Evolutionary conservation across 2,113 vertebrate species (phyloP), one percentile per base, ranked within the genome.

Genomic region (Gasterosteus nipponicus): DNA sequence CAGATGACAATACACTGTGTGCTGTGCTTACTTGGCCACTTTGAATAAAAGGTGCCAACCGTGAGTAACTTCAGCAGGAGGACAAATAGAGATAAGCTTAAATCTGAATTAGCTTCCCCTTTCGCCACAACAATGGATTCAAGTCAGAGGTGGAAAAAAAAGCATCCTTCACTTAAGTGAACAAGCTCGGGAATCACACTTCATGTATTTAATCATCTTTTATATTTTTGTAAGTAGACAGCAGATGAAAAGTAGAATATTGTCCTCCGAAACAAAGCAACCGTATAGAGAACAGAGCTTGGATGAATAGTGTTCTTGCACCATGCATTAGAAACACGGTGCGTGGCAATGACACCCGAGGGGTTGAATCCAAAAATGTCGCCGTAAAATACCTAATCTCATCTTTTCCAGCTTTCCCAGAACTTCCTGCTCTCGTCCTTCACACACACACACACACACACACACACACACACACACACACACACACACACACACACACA

Each of bases 61-160:
- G 15, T 31, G 38, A 9, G 38, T 54, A 29, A 39, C 38, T 35
- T 16, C 41, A 19, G 41, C 51, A 67, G 16, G 26, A 67, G 16
- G 26, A 44, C 67, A 77, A 63, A 78, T 4, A 70, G 18, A 38
- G 26, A 62, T 62, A 22, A 62, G 53, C 54, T 16, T 3, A 7
- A 46, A 12, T 16, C 10, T 2, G 42, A 44, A 6, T 67, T 68
- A n/a, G 46, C 8, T 19, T 49, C 15, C 31, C 39, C 41, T 57
- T 15, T 65, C 1, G 18, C 16, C 19, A 51, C 22, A 29, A 53
- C 19, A 10, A 6, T 53, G n/a, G 19, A 53, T 22, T 54, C 19
- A 53, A 53, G 7, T 4, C 3, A 56, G 10, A 31, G 12, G 35
- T n/a, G 35, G 10, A n/a, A 41, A 18, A 51, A 41, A 41, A 18